These are phyloP conservation scores for Mus pahari DNA, from an alignment of 2,113 vertebrate genomes.

Conservation along the genomic window DNA sequence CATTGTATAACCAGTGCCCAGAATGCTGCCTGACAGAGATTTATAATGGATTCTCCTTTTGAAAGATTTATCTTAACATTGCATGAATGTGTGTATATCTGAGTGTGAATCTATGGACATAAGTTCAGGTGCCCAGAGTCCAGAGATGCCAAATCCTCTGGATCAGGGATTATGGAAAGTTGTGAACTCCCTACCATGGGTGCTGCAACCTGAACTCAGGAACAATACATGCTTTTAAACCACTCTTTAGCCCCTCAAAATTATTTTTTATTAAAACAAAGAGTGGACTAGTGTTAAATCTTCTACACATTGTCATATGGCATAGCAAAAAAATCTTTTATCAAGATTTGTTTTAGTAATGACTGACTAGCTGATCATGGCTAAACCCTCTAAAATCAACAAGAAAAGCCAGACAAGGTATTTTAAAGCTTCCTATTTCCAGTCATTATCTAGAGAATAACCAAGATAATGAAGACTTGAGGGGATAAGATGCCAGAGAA, in stretches of 20 bases:
- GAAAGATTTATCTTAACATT: not conserved
- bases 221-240: not conserved
- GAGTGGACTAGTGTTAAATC: not conserved
- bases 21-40: not conserved
- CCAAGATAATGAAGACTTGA: not conserved
- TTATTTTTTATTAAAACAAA: not conserved
- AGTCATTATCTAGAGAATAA: not conserved
- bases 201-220: not conserved
- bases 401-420: not conserved
- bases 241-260: too few relatives aligned
- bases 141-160: not conserved
- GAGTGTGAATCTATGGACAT: not conserved
- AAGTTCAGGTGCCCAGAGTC: not conserved
- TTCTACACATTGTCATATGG: not conserved
- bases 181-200: not conserved
- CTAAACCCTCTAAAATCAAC: not conserved
- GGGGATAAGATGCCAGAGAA: not conserved
- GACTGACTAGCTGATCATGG: not conserved
- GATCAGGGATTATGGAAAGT: not conserved
- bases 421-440: slow-evolving; percentile 8
- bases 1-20: not conserved
- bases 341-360: not conserved
- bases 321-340: not conserved
- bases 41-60: not conserved
- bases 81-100: not conserved